These are phyloP conservation scores for Chiridota heheva DNA, from an alignment of 35 echinoderm and acorn worm genomes.

Conservation along the genomic window DNA sequence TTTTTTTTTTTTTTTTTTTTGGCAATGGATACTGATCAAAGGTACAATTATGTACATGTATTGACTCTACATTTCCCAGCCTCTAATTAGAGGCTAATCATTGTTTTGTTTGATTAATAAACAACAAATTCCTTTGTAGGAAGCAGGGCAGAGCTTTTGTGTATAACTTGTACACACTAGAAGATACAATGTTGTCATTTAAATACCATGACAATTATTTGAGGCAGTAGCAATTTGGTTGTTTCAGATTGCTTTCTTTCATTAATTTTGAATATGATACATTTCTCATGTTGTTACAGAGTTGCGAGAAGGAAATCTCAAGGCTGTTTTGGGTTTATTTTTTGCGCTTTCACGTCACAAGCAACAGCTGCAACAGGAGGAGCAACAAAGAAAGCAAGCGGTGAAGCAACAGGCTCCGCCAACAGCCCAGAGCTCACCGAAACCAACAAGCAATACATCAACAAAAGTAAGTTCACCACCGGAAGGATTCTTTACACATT, in stretches of 20 bases:
- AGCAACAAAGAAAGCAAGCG: slow-evolving; percentile 60
- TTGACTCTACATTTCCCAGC: too few relatives aligned
- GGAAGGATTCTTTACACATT: too few relatives aligned
- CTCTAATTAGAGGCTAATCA: too few relatives aligned
- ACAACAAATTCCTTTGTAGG: not conserved
- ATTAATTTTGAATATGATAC: not conserved
- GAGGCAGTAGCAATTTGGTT: not conserved
- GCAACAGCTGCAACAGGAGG: slow-evolving; percentile 84
- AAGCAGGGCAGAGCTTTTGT: not conserved
- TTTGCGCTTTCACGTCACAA: slow-evolving; percentile 93
- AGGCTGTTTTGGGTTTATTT: slow-evolving; percentile 92
- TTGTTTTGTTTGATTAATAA: not conserved
- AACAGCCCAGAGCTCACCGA: slow-evolving; percentile 25
- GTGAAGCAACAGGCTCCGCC: slow-evolving; percentile 11
- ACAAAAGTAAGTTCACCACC: slow-evolving; percentile 32
- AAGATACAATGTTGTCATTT: not conserved
- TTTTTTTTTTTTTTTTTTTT: too few relatives aligned
- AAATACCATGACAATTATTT: not conserved
- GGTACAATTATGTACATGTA: too few relatives aligned
- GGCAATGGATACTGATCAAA: too few relatives aligned
- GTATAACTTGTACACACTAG: not conserved
- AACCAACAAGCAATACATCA: slow-evolving; percentile 43
- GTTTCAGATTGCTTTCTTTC: not conserved
- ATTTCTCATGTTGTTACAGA: slow-evolving; percentile 53
- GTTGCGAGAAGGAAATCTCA: slow-evolving; percentile 91